Evolutionary conservation across 2,888 invertebrate genomes (phyloP), one percentile per base, ranked within the genome.

Genomic region (Epistrophella euchroma): DNA sequence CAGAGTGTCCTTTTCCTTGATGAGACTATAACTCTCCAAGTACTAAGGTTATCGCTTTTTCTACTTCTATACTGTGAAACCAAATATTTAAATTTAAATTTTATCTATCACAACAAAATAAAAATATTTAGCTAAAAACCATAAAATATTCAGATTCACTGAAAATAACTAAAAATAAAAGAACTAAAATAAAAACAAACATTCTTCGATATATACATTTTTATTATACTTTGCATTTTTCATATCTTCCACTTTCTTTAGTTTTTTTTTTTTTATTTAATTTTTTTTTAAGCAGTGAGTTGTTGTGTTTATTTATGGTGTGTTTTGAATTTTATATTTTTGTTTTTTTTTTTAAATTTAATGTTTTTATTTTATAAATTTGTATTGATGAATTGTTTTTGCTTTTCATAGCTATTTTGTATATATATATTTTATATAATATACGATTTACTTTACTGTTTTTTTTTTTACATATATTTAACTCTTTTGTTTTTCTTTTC

Each of bases 191-290:
- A 64, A 47, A 25, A 64, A 28, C 25, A 45, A 47, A 35, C 19
- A 47, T 79, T 72, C 43, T 71, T 84, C 52, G 66, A 66, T 84
- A 84, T 84, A 84, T 84, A 84, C 84, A 84, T 47, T 66, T 84
- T 84, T 84, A 79, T 84, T 84, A 84, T 71, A 75, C 71, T 79
- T 75, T 75, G 84, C 70, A 84, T 79, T 60, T 83, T 83, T 47
- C 10, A 66, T 47, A 47, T 47, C 32, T 66, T 35, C 47, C 47
- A 47, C 66, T 32, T 35, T 47, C 28, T 47, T 62, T 25, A 11
- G n/a, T 19, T 9, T 45, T 64, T 28, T 28, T 28, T 17, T 15
- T 9, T 37, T 56, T n/a, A n/a, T n/a, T 50, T 19, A 50, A 47
- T 40, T 56, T 50, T 77, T 43, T 19, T 64, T 43, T 50, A 70